phyloP scores from a whole-genome alignment of 35 echinoderm and acorn worm species.

The Patiria miniata region DNA sequence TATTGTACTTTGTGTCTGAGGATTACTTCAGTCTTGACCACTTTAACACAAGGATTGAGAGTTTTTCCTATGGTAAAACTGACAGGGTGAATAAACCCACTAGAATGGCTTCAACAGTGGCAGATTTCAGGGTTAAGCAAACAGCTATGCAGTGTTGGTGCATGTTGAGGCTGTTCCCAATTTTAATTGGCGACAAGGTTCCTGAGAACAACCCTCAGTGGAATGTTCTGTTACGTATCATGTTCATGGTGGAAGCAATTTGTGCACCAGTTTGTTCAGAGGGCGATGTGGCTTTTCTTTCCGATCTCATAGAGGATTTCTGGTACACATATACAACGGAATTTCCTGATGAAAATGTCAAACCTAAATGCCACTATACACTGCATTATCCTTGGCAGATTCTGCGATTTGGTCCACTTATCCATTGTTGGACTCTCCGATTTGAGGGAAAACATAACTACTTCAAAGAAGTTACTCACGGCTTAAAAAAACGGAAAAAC shows the following conservation, averaged over 20 bases:
- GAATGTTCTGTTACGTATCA: conserved; percentile 18
- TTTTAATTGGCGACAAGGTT: conserved; percentile 16
- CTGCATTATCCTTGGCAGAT: conserved; percentile 49
- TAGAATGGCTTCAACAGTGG: conserved; percentile 19
- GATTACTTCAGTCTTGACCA: not conserved
- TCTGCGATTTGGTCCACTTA: conserved; percentile 40
- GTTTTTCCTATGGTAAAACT: conserved; percentile 31
- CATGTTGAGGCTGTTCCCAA: conserved; percentile 8
- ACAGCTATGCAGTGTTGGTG: conserved; percentile 9
- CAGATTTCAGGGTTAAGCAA: conserved; percentile 17
- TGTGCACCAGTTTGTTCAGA: conserved; percentile 12
- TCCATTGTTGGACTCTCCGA: conserved; percentile 50
- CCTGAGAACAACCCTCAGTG: not conserved
- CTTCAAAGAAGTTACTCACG: conserved; percentile 40
- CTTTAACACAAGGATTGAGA: not conserved
- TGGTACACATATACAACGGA: not conserved
- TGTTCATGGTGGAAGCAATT: not conserved
- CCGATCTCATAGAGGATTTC: conserved; percentile 26
- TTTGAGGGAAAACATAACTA: conserved; percentile 70
- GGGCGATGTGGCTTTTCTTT: not conserved
- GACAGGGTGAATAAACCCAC: conserved; percentile 14
- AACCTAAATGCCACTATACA: conserved; percentile 48
- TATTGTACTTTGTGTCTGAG: not conserved
- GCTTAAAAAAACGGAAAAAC: conserved; percentile 17
- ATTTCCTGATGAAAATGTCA: conserved; percentile 34